Evolutionary conservation across 1,140 invertebrate species (phyloP), one percentile per base, ranked within the genome.

Genomic region (Diabrotica undecimpunctata): DNA sequence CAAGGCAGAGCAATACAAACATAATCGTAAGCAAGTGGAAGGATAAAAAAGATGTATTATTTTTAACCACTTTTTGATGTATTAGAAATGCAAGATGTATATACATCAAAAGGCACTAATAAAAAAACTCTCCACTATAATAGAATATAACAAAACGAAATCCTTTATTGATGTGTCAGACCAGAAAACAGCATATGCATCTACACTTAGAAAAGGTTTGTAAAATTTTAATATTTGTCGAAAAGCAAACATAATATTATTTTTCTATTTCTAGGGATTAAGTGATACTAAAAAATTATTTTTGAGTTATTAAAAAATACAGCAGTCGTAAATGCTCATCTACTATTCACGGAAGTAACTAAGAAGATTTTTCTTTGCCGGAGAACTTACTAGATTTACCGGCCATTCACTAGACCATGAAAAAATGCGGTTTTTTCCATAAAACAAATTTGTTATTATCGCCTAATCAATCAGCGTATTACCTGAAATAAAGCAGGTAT

Each of bases 61-160:
- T 64, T 59, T 54, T 64, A 46, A 59, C 64, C 11, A 61, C 41
- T n/a, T 11, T 10, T 5, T 60, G 46, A 38, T 53, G 52, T 54
- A 8, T 56, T 50, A 59, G 64, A 65, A 65, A 52, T 65, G 56
- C 55, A 60, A 35, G 64, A 65, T 10, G 61, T 62, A 53, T 8
- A n/a, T 36, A 62, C 61, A 41, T 54, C n/a, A 62, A 62, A 37
- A 62, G 37, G 61, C 37, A 39, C 50, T 62, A 10, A 38, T 62
- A 38, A 36, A 35, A 37, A 74, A 74, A 68, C 73, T 69, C 63
- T 62, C 66, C 71, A 69, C 70, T 13, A 62, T 72, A 38, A 14
- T 66, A 25, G 62, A 70, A 14, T 74, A 72, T 56, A 71, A 72
- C 65, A 67, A 58, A 65, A 56, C 46, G 12, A 72, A 73, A 67